Base-by-base conservation (phyloP, 2,113 vertebrate genomes). In the Albula glossodonta region DNA sequence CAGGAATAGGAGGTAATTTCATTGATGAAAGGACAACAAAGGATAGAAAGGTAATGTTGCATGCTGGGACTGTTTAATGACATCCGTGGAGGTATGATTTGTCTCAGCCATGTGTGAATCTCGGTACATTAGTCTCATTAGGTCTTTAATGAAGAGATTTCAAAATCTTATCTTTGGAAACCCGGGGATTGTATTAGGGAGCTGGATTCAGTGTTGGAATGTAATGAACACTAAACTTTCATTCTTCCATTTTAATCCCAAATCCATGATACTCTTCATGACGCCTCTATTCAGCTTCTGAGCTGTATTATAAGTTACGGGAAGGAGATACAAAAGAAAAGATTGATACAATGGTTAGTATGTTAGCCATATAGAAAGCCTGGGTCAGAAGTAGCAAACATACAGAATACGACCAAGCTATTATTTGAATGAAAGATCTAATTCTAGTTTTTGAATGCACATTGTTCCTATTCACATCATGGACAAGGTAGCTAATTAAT, bases 1-100 rank as follows among this genome's bases (percentile, higher is more conserved):
- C 22, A 87, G 74, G 82, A 56, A 84, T 11, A 41, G 52, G 81
- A 80, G 56, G 56, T 77, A 83, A 79, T 57, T 87, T 70, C 83
- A 87, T 87, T 81, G 77, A 83, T 51, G 74, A 17, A 48, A 57
- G 80, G 49, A 83, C 31, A 78, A 78, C 81, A 78, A 80, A 60
- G 52, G 13, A 79, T 48, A 79, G 19, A 63, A 56, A 57, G 70
- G 70, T 63, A 57, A 53, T 48, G 19, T 56, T 56, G 49, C 77
- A 82, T 52, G n/a, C 56, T 80, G 83, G n/a, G 51, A 84, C 31
- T 80, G 52, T 80, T 63, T 79, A 51, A 80, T 51, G 56, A 31
- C 81, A 78, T 56, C 70, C 78, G 81, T 51, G 52, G 49, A 66
- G 22, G 48, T 48, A 63, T 4, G 17, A 85, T 80, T 12, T 49